Conservation (phyloP, 2,888 invertebrate genomes). For the Bombylius major region DNA sequence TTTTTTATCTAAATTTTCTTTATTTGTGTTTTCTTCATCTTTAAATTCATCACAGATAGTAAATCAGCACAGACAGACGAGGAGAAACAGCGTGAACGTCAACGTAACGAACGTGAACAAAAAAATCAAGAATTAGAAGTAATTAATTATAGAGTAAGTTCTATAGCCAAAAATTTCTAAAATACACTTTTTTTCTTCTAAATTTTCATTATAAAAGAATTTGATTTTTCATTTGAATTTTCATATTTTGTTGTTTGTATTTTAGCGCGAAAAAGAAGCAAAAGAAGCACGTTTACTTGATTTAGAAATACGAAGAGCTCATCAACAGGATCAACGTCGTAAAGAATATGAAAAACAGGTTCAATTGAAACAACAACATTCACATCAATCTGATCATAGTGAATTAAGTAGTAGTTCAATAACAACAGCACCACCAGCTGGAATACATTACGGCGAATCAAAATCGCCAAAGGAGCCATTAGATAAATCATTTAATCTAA, state of each 20-base stretch:
- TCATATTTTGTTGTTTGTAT: neutral
- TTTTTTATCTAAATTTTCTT: too few relatives aligned
- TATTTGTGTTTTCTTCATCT: too few relatives aligned
- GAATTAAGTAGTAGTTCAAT: neutral
- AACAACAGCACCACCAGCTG: neutral
- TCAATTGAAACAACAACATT: slow-evolving; percentile 20
- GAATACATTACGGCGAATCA: slow-evolving; percentile 12
- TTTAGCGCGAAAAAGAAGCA: slow-evolving; percentile 34
- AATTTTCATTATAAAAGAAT: too few relatives aligned
- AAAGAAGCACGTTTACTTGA: slow-evolving; percentile 36
- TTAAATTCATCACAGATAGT: slow-evolving; percentile 24
- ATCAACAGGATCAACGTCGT: slow-evolving; percentile 33
- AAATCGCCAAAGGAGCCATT: slow-evolving; percentile 13
- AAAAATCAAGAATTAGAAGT: slow-evolving; percentile 38
- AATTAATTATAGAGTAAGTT: slow-evolving; percentile 34
- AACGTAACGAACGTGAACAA: slow-evolving; percentile 36
- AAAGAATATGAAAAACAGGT: slow-evolving; percentile 27
- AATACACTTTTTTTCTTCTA: too few relatives aligned
- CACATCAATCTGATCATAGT: neutral
- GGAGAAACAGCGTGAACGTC: slow-evolving; percentile 37
- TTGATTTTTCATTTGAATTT: neutral
- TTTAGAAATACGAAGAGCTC: slow-evolving; percentile 35
- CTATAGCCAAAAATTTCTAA: neutral
- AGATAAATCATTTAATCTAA: slow-evolving; percentile 18
- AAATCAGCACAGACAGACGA: slow-evolving; percentile 38